phyloP scores from a whole-genome alignment of 2,113 vertebrate genomes.

The Alligator mississippiensis region DNA sequence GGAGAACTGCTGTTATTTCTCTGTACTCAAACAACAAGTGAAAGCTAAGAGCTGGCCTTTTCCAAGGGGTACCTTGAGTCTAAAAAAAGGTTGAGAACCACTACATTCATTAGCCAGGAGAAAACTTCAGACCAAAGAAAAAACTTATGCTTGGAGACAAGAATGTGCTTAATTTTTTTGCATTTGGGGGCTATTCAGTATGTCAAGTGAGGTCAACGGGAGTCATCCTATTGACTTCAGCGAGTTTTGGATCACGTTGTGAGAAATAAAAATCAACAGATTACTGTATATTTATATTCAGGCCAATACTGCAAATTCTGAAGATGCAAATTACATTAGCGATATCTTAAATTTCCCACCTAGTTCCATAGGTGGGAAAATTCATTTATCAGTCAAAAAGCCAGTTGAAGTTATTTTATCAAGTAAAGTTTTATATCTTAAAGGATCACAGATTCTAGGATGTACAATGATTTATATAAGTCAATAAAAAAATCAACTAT shows the following conservation, averaged over 20 bases:
- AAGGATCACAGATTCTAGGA: not conserved
- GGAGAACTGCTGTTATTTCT: no score
- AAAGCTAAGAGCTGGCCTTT: no score
- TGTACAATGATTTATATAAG: fast-evolving
- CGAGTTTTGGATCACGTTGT: not conserved
- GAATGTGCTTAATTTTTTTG: not conserved
- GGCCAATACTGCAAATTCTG: not conserved
- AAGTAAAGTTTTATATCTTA: not conserved
- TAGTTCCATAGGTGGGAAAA: not conserved
- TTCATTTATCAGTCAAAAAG: not conserved
- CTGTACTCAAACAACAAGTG: no score
- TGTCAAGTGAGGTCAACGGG: not conserved
- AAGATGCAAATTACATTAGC: not conserved
- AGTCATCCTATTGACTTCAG: fast-evolving
- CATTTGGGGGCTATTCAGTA: not conserved
- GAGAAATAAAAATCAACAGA: not conserved
- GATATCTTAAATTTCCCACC: slow-evolving; percentile 12
- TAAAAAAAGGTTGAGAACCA: no score
- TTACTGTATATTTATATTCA: not conserved
- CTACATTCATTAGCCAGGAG: not conserved
- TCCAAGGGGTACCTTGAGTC: no score
- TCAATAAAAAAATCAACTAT: not conserved
- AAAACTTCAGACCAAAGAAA: fast-evolving
- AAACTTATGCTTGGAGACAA: not conserved
- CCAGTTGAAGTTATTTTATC: not conserved